These are phyloP conservation scores for Gallinago jamesoni DNA, from an alignment of 2,113 vertebrate genomes.

Conservation along the genomic window DNA sequence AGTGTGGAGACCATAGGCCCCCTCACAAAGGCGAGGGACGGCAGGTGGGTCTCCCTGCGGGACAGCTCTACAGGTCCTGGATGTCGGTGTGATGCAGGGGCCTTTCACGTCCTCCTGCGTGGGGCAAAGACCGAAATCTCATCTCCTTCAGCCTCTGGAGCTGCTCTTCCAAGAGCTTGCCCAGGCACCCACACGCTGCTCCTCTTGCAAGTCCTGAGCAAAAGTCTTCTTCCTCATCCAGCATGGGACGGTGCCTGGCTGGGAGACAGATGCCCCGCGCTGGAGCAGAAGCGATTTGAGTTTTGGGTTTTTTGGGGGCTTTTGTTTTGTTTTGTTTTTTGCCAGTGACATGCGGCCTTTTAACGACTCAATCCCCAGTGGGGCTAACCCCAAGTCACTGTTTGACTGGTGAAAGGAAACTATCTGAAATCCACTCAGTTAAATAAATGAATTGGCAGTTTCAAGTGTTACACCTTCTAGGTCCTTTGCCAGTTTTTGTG, in stretches of 20 bases:
- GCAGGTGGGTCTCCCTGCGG: background rate
- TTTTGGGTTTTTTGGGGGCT: background rate
- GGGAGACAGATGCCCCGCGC: accelerated
- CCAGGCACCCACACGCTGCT: accelerated
- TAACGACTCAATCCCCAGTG: constrained; percentile 16
- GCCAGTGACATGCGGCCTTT: accelerated
- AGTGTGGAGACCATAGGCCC: background rate
- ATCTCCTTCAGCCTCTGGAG: background rate
- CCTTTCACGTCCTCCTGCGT: accelerated
- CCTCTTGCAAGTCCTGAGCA: background rate
- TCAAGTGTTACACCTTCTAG: constrained; percentile 47
- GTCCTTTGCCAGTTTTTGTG: constrained; percentile 57
- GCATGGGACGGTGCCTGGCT: accelerated
- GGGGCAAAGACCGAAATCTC: background rate
- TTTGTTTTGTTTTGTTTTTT: background rate
- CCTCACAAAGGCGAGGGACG: background rate
- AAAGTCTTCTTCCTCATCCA: background rate
- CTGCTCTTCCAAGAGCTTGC: background rate
- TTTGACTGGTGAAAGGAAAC: constrained; percentile 64
- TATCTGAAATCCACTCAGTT: constrained; percentile 50
- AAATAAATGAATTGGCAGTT: constrained; percentile 58
- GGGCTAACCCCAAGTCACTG: constrained; percentile 57
- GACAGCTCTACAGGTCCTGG: background rate
- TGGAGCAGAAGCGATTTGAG: background rate
- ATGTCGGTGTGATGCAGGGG: accelerated